Percentiles rank a stretch among this genome's conserved stretches.
Conservation (phyloP, 64 coral and sea anemone species). For the Platygyra sinensis region DNA sequence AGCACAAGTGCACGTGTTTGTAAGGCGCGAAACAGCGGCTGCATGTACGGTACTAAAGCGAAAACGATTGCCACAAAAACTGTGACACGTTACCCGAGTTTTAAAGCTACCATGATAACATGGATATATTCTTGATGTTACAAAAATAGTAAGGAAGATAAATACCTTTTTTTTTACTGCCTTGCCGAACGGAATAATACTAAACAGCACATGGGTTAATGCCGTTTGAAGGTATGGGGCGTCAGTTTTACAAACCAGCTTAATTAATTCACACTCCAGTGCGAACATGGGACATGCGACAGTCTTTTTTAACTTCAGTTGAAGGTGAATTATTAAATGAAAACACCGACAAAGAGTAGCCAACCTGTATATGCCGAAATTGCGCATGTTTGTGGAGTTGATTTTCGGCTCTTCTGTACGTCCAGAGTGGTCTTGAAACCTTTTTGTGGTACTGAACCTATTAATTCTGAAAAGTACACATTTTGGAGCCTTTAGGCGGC, state of each 20-base stretch:
- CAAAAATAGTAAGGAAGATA: background rate
- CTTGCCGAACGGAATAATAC: background rate
- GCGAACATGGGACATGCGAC: background rate
- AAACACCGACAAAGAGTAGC: background rate
- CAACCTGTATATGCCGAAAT: background rate
- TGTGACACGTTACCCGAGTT: no score
- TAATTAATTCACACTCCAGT: background rate
- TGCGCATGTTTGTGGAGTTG: background rate
- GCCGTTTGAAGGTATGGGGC: background rate
- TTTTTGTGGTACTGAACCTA: background rate
- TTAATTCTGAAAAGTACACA: background rate
- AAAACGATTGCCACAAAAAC: background rate
- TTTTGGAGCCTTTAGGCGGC: background rate
- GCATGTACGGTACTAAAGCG: background rate
- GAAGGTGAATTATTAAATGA: background rate
- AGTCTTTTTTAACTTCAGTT: background rate
- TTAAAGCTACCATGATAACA: no score
- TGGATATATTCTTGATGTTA: no score
- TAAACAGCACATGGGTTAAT: background rate
- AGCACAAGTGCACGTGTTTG: background rate
- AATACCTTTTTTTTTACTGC: conserved; percentile 1
- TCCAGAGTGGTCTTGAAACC: background rate
- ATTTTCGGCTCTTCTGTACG: background rate
- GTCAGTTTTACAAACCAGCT: background rate
- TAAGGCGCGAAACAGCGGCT: background rate